phyloP scores from a whole-genome alignment of 2,113 vertebrate genomes.

The Nibea coibor region DNA sequence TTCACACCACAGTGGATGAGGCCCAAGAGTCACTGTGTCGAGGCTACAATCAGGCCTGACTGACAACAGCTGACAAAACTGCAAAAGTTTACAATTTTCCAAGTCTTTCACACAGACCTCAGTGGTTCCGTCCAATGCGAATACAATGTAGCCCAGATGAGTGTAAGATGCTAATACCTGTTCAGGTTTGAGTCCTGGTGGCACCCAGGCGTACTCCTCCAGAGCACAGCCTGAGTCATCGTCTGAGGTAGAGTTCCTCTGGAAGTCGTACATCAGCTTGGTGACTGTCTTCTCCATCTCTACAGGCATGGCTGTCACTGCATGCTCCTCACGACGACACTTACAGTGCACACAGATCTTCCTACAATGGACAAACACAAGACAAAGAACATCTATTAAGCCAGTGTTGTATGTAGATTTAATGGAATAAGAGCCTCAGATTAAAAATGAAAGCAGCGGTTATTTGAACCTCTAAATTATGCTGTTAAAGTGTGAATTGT shows the following conservation, averaged over 20 bases:
- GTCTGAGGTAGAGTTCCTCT: conserved; percentile 97
- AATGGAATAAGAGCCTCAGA: neutral
- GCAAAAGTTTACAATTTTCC: neutral
- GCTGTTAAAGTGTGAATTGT: conserved; percentile 24
- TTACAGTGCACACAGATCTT: conserved; percentile 99
- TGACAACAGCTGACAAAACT: conserved; percentile 7
- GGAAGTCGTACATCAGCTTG: conserved; percentile 99
- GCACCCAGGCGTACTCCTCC: conserved; percentile 98
- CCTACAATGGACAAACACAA: conserved; percentile 76
- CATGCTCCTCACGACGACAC: conserved; percentile 97
- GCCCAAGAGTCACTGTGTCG: neutral
- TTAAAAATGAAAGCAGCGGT: conserved; percentile 4
- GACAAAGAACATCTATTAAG: conserved; percentile 12
- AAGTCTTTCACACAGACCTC: neutral
- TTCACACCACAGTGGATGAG: neutral
- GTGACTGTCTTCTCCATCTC: conserved; percentile 99
- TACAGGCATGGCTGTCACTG: conserved; percentile 94
- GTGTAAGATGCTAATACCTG: conserved; percentile 86
- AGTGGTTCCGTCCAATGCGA: neutral
- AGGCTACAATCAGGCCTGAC: neutral
- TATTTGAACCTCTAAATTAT: neutral
- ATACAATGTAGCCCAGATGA: neutral
- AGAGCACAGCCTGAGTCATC: conserved; percentile 97
- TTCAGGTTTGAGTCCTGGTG: conserved; percentile 96
- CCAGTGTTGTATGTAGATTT: neutral